Base-by-base conservation (phyloP, 2,888 invertebrate species). In the Odontocolon sp. region DNA sequence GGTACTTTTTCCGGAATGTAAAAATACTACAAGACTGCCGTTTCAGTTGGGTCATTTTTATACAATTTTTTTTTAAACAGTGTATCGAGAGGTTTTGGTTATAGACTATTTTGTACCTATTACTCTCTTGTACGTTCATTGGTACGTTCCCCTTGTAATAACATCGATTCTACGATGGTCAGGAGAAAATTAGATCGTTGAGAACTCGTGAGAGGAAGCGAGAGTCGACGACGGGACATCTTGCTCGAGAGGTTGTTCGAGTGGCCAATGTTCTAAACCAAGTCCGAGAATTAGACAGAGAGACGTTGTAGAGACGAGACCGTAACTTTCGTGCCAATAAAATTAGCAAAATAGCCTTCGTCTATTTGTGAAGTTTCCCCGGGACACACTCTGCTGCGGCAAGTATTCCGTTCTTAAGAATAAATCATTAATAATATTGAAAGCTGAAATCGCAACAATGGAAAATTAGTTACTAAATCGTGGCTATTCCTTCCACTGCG, bases 361-460 rank as follows among this genome's bases (percentile, higher is more conserved):
- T 77, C 77, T 77, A 77, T 77, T 77, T 77, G 72, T 31, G 77
- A 77, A 72, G 68, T 64, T 59, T 77, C 21, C 76, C 77, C 72
- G 77, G 77, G 77, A 72, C 33, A 72, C 68, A 72, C 69, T 68
- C 68, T 50, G 33, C 56, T 21, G 23, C 40, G 57, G 72, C 45
- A 28, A 47, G 59, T 28, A 38, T 38, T 56, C 42, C 40, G 14
- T 77, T 68, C 36, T 11, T 45, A 28, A 42, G 45, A 59, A 36
- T 42, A 57, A 64, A 57, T 68, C 28, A 72, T 72, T 68, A 68
- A 64, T 72, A 68, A 64, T 64, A 72, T n/a, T n/a, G n/a, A n/a
- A n/a, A n/a, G n/a, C n/a, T n/a, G n/a, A n/a, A n/a, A n/a, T n/a
- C n/a, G n/a, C n/a, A n/a, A n/a, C n/a, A n/a, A n/a, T n/a, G n/a